These are phyloP conservation scores for Podarcis raffonei DNA, from an alignment of 2,113 vertebrate species.

Conservation along the genomic window DNA sequence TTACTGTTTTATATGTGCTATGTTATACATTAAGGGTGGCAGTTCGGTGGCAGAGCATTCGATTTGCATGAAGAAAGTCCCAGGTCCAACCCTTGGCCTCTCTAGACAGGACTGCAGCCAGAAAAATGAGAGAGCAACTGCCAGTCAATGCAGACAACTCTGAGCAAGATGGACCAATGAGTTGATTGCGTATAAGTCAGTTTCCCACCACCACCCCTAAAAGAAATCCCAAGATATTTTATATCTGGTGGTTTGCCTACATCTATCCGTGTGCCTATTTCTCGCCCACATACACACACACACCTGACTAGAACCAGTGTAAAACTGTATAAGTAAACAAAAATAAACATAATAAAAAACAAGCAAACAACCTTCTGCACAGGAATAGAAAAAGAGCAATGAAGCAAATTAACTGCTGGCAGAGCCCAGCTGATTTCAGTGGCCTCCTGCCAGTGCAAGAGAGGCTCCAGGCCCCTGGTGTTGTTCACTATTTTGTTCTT, in stretches of 20 bases:
- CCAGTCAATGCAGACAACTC: too few relatives aligned
- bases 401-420: conserved; percentile 46
- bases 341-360: not conserved
- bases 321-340: not conserved
- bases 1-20: too few relatives aligned
- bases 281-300: not conserved
- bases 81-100: too few relatives aligned
- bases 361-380: not conserved
- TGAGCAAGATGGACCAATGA: too few relatives aligned
- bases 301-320: not conserved
- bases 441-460: not conserved
- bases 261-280: conserved; percentile 33
- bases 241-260: not conserved
- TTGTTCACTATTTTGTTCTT: conserved; percentile 50
- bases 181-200: too few relatives aligned
- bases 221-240: not conserved
- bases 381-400: conserved; percentile 29
- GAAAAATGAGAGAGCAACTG: too few relatives aligned
- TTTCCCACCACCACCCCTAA: not conserved
- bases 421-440: conserved; percentile 20
- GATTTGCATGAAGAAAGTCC: too few relatives aligned
- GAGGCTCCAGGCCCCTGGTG: conserved; percentile 29
- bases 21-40: too few relatives aligned
- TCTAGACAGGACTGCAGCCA: too few relatives aligned
- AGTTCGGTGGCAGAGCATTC: too few relatives aligned